phyloP scores from a whole-genome alignment of 2,888 invertebrate species.

The Orthosia gracilis region DNA sequence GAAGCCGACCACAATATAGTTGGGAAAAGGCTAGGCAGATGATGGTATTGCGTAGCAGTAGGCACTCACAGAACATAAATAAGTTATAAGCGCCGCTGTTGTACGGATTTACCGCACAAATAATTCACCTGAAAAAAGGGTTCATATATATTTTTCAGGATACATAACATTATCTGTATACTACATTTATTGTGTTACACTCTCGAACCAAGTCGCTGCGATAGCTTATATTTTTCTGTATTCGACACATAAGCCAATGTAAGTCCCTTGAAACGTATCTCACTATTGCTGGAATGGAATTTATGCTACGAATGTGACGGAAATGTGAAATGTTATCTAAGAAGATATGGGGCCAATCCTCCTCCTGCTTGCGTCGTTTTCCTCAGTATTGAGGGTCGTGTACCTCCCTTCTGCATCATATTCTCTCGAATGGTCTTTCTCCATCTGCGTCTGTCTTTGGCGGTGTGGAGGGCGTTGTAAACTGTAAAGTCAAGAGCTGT shows the following conservation, averaged over 20 bases:
- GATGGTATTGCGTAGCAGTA: no score
- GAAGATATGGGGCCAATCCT: constrained; percentile 10
- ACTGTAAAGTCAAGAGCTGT: no score
- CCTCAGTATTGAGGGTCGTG: no score
- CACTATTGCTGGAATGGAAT: constrained; percentile 49
- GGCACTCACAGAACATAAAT: constrained; percentile 40
- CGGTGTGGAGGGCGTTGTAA: no score
- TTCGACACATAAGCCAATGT: constrained; percentile 35
- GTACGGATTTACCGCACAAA: constrained; percentile 25
- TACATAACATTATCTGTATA: constrained; percentile 35
- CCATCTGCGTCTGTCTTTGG: no score
- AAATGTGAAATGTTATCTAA: constrained; percentile 37
- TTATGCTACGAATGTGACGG: constrained; percentile 27
- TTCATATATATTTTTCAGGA: constrained; percentile 16
- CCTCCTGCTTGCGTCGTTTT: no score
- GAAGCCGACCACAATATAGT: no score
- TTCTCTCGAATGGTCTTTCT: no score
- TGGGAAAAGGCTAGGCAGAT: no score
- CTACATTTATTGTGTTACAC: constrained; percentile 12
- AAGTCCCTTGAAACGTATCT: constrained; percentile 44
- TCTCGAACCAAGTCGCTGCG: constrained; percentile 1
- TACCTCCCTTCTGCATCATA: no score
- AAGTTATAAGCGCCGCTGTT: constrained; percentile 34
- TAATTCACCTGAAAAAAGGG: constrained; percentile 35
- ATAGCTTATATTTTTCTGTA: constrained; percentile 31